Evolutionary conservation across 2,888 invertebrate genomes (phyloP).

Genomic region (Sarcophaga variegata): DNA sequence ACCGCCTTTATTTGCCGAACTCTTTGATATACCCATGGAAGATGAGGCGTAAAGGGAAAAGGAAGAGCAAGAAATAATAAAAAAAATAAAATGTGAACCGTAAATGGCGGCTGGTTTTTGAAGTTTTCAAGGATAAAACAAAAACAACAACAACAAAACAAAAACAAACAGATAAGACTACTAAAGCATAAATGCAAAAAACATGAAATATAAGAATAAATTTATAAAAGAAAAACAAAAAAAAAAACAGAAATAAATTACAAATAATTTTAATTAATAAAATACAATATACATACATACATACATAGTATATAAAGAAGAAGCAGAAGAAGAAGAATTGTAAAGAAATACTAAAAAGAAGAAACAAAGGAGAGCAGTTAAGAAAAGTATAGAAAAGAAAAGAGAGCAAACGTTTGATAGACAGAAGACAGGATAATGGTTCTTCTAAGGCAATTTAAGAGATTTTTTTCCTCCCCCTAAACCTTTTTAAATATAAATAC

Average conservation of each 20-base stretch:
- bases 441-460: constrained; percentile 58
- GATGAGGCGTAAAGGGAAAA: constrained; percentile 83
- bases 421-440: neutral
- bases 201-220: too few relatives aligned
- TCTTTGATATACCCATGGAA: constrained; percentile 96
- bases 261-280: constrained; percentile 43
- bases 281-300: constrained; percentile 34
- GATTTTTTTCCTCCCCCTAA: constrained; percentile 25
- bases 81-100: constrained; percentile 20
- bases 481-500: neutral
- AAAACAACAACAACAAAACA: constrained; percentile 13
- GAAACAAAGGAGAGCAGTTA: constrained; percentile 21
- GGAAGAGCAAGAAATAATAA: neutral
- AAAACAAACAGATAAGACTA: constrained; percentile 65
- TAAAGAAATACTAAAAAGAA: constrained; percentile 5
- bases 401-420: neutral
- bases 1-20: constrained; percentile 97
- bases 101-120: constrained; percentile 61
- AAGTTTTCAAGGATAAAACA: constrained; percentile 10
- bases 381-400: constrained; percentile 19
- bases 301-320: constrained; percentile 14
- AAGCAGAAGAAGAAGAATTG: constrained; percentile 16
- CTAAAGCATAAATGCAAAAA: constrained; percentile 60
- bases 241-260: constrained; percentile 21
- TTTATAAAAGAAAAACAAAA: constrained; percentile 24